Base-by-base conservation (phyloP, 1,140 invertebrate genomes). In the Ostrea edulis region DNA sequence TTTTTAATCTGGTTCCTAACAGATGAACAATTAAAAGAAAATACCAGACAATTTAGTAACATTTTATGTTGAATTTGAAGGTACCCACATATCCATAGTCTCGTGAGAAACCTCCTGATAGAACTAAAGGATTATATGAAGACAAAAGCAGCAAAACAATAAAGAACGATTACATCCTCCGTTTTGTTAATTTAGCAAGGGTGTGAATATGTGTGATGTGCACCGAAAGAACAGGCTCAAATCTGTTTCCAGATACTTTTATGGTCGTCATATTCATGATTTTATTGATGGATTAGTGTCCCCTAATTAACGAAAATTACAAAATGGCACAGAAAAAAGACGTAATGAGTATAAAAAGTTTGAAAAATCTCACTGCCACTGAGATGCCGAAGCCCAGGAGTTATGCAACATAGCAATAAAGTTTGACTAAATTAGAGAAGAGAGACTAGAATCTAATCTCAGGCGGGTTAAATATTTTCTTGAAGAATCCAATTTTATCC, bases 391-490 rank as follows among this genome's bases (percentile, higher is more conserved):
- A 77, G 68, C 68, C 68, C 68, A 77, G 11, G 68, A 77, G 68
- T 77, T 77, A 77, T 77, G 68, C 68, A 77, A 77, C 25, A 25
- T 25, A 35, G 68, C 68, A 77, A 77, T 77, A 77, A 77, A 77
- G 29, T 77, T 77, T 12, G 68, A 35, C 68, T 77, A 77, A 77
- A 77, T 77, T 77, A 77, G 68, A 77, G 22, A 77, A 29, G 25
- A 77, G 25, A 77, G 68, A 77, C 68, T 77, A 77, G 22, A 12
- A 77, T 22, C 82, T 83, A 83, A 83, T 83, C 82, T 83, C 82
- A 20, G 82, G 53, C 82, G 82, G 82, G 82, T 83, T 83, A 83
- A 83, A 83, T 83, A 83, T 83, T 83, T 83, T 83, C 82, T 83
- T 83, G 44, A 53, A 53, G 68, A 83, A 83, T 83, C 53, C 44